Base-by-base conservation (phyloP, 2,113 vertebrate genomes). In the Rhinolophus ferrumequinum region DNA sequence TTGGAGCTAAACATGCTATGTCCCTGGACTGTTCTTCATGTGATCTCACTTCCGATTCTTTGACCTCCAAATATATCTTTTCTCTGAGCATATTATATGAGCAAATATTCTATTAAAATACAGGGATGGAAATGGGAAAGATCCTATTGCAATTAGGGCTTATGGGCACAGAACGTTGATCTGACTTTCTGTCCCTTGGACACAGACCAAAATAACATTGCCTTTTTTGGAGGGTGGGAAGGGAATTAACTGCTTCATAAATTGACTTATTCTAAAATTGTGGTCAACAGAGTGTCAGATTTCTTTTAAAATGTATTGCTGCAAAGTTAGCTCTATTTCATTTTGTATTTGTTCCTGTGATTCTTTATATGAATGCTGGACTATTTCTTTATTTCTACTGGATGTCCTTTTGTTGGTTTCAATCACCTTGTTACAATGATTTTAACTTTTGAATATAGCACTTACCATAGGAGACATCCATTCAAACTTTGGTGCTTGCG, bases 171-270 rank as follows among this genome's bases (percentile, higher is more conserved):
- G 54, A 73, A 60, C 41, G 24, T 35, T 54, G 64, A 33, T 21
- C 64, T 73, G 38, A 80, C 4, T 50, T 58, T 70, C 54, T 72
- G 44, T 44, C n/a, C n/a, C 44, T 81, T n/a, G 16, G 54, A 64
- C 35, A 81, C 1, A 64, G n/a, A 64, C 3, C 18, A 75, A 19
- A 52, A 64, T 33, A 66, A 64, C 8, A 18, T 28, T 76, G 72
- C n/a, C 26, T n/a, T 54, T 52, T 50, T 50, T 10, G 47, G 0
- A 7, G 13, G 7, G 14, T 3, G 6, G 10, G 38, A 2, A 4
- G 28, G 47, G 47, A 50, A 50, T 18, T 44, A 66, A 28, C 14
- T 26, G 4, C 60, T 54, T 85, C 60, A 67, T 67, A 67, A 67
- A 67, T 7, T 28, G 60, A 44, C 35, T 52, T 26, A n/a, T 85